These are phyloP conservation scores for Salvelinus sp. DNA, from an alignment of 2,113 vertebrate species.

Conservation along the genomic window DNA sequence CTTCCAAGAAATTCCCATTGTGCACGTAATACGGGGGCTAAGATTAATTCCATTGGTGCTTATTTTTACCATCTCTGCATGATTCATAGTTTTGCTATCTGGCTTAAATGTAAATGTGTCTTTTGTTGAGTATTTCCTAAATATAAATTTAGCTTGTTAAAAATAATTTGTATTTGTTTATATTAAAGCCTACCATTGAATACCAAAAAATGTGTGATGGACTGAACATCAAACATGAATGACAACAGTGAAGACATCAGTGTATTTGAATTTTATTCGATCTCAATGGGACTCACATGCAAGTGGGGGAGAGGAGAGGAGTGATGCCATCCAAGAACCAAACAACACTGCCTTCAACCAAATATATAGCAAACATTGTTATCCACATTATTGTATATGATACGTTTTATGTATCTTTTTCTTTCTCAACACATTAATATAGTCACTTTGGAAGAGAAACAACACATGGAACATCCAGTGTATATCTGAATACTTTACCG, in stretches of 20 bases:
- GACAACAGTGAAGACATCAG: conserved; percentile 15
- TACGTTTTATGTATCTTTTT: conserved; percentile 37
- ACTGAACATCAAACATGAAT: neutral
- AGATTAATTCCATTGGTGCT: too few species aligned
- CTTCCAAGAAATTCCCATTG: too few species aligned
- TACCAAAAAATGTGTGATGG: neutral
- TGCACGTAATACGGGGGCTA: too few species aligned
- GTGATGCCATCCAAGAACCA: conserved; percentile 57
- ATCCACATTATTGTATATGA: conserved; percentile 41
- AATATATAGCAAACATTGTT: conserved; percentile 60
- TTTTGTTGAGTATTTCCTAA: too few species aligned
- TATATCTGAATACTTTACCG: conserved; percentile 67
- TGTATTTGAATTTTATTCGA: conserved; percentile 75
- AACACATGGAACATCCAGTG: conserved; percentile 87
- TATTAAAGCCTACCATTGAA: too few species aligned
- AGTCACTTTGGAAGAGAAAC: conserved; percentile 87
- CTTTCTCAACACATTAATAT: conserved; percentile 77
- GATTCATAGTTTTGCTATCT: too few species aligned
- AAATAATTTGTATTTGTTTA: too few species aligned
- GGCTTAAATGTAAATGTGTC: too few species aligned
- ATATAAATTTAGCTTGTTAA: too few species aligned
- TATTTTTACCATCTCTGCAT: too few species aligned
- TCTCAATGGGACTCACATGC: conserved; percentile 78
- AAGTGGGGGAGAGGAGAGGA: conserved; percentile 49
- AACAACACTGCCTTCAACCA: conserved; percentile 57